Base-by-base conservation (phyloP, 2,888 invertebrate genomes). In the Anarsia innoxiella region DNA sequence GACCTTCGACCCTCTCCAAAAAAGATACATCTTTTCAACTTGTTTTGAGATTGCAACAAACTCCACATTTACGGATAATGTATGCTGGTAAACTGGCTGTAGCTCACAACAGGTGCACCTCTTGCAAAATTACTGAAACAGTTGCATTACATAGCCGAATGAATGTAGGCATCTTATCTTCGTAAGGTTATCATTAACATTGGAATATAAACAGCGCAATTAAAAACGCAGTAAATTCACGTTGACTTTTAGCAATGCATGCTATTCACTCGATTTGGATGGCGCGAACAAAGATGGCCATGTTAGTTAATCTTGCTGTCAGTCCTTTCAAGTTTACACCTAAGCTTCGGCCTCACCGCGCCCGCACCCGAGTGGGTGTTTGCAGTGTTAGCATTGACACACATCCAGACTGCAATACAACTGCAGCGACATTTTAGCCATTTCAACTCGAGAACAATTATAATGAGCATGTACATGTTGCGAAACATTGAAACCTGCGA, bases 381-480 rank as follows among this genome's bases (percentile, higher is more conserved):
- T 49, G 64, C 56, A 38, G 57, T 65, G 68, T 72, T 74, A 79
- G 65, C 80, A 80, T 77, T 80, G 80, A 80, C 80, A 77, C 52
- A 78, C 71, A 76, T 77, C 51, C 56, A 48, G 53, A 51, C 55
- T 54, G 31, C 31, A 36, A 36, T 51, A 58, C 61, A 65, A 66
- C 36, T 63, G 57, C 65, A 64, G 47, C 51, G 56, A 67, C 67
- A 70, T 69, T 70, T 64, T 63, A 54, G 58, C 53, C 54, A 59
- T 57, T 69, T 63, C 50, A 51, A 48, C 58, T 61, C 41, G 50
- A 57, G 56, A 59, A 60, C 58, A 65, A 65, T 64, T 56, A 61
- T 56, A 61, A 68, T 63, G 55, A 58, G 52, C 42, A 45, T 51
- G 51, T 51, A 47, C 47, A 54, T 52, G 51, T 65, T 67, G 52